phyloP scores from a whole-genome alignment of 2,113 vertebrate genomes.

The Notarius lentiginosus region DNA sequence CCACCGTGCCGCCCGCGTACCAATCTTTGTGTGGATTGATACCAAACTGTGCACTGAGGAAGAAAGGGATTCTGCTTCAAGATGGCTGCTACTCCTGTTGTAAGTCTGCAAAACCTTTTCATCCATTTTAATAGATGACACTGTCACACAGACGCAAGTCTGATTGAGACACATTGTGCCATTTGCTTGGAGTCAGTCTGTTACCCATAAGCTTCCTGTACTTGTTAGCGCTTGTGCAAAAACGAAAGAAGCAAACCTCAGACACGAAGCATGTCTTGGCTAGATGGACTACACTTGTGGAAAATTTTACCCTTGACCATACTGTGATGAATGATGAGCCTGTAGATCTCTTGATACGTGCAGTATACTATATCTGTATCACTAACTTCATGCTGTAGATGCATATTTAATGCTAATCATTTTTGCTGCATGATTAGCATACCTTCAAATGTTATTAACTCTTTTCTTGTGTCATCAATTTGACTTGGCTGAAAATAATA shows the following conservation, averaged over 20 bases:
- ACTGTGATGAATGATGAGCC: background rate
- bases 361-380: background rate
- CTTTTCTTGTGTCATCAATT: background rate
- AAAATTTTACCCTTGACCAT: background rate
- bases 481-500: constrained; percentile 33
- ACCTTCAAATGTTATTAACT: background rate
- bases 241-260: constrained; percentile 17
- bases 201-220: background rate
- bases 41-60: background rate
- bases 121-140: background rate
- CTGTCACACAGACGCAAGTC: background rate
- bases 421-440: background rate
- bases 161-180: background rate
- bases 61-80: background rate
- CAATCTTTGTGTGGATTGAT: background rate
- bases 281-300: constrained; percentile 1
- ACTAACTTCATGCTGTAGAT: background rate
- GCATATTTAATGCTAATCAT: background rate
- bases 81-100: background rate
- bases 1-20: too few species aligned
- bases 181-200: background rate
- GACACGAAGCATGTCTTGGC: constrained; percentile 20
- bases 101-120: background rate
- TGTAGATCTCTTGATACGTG: background rate
- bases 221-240: background rate